phyloP scores from a whole-genome alignment of 2,113 vertebrate species.

The Platanista minor region DNA sequence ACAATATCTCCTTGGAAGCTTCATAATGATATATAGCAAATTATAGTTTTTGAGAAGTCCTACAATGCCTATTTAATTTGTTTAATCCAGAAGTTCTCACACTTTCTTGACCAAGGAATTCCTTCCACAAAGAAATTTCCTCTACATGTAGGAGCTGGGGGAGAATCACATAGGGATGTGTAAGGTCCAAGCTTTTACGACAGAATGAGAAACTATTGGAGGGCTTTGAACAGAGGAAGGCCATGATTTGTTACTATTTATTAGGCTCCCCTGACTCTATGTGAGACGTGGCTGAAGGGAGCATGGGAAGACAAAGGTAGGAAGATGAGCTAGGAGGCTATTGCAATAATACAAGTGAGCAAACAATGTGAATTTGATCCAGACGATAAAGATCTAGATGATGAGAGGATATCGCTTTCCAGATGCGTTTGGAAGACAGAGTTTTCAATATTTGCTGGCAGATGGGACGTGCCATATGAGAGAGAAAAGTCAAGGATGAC shows the following conservation, averaged over 20 bases:
- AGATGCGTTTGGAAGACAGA: not conserved
- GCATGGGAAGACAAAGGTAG: not conserved
- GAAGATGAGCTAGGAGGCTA: not conserved
- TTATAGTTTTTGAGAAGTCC: not conserved
- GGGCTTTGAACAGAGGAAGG: not conserved
- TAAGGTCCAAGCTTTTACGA: not conserved
- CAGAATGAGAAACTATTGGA: not conserved
- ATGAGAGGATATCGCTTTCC: not conserved
- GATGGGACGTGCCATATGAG: rapidly evolving
- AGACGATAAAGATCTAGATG: not conserved
- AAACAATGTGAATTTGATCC: not conserved
- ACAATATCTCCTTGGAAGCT: not conserved
- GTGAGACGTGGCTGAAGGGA: not conserved
- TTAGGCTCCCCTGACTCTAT: not conserved
- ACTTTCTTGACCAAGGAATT: not conserved
- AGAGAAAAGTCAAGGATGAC: not conserved
- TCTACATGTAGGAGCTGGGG: not conserved
- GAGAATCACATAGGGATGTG: not conserved
- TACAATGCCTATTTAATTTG: not conserved
- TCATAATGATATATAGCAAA: not conserved
- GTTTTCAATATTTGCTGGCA: not conserved
- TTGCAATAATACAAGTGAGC: not conserved
- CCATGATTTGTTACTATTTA: not conserved
- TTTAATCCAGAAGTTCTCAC: not conserved
- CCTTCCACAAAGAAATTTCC: not conserved